Conservation (phyloP, 2,113 vertebrate species). For the Hipposideros armiger region DNA sequence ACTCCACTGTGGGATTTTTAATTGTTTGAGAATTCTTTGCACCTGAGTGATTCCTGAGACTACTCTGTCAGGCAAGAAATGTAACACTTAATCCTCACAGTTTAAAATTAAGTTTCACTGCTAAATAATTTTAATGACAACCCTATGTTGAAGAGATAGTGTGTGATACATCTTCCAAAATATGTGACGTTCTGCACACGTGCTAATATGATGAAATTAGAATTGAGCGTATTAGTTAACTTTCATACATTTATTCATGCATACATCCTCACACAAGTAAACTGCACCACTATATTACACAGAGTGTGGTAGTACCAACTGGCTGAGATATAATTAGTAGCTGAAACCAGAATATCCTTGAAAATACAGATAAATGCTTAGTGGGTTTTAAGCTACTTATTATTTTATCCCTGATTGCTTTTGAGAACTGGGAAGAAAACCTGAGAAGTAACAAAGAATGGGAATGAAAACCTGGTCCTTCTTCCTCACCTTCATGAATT, state of each 20-base stretch:
- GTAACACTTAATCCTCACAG: conserved; percentile 58
- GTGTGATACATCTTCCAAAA: conserved; percentile 34
- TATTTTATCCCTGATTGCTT: conserved; percentile 56
- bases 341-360: conserved; percentile 48
- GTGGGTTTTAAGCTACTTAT: conserved; percentile 19
- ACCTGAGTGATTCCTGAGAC: conserved; percentile 64
- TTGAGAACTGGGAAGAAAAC: conserved; percentile 28
- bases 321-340: background rate
- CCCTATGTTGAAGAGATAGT: conserved; percentile 38
- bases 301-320: background rate
- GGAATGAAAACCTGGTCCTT: conserved; percentile 27
- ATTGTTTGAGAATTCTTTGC: conserved; percentile 25
- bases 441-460: background rate
- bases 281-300: background rate
- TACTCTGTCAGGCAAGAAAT: conserved; percentile 63
- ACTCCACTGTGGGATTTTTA: conserved; percentile 54
- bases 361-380: conserved; percentile 36
- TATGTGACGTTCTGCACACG: background rate
- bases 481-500: background rate
- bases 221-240: conserved; percentile 29
- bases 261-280: conserved; percentile 12
- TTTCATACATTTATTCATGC: conserved; percentile 42
- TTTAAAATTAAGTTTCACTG: conserved; percentile 46
- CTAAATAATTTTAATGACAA: conserved; percentile 58
- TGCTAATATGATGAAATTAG: conserved; percentile 44